Evolutionary conservation across 2,113 vertebrate species (phyloP).

Genomic region (Halcyon malimbica): DNA sequence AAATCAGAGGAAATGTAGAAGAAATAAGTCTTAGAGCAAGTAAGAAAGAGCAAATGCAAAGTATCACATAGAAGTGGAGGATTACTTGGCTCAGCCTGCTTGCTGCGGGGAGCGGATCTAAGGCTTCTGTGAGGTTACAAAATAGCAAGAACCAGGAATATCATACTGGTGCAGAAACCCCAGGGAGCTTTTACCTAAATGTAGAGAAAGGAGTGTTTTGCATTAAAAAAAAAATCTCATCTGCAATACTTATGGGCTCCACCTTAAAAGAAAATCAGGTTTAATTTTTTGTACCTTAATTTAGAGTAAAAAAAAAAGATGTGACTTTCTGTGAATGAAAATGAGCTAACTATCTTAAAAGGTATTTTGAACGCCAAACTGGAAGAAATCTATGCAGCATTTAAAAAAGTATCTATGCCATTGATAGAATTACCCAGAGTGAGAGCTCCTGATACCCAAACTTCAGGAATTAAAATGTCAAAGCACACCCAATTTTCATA

Average conservation of each 20-base stretch:
- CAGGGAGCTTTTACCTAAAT: neutral
- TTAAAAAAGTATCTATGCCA: neutral
- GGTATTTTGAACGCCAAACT: neutral
- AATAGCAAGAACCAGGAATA: neutral
- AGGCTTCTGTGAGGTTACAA: neutral
- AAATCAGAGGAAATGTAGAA: neutral
- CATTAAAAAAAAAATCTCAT: neutral
- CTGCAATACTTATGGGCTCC: neutral
- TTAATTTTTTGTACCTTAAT: neutral
- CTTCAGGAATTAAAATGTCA: neutral
- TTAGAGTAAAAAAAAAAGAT: neutral
- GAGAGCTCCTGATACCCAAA: neutral
- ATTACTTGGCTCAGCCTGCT: neutral
- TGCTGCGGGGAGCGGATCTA: neutral
- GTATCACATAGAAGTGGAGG: neutral
- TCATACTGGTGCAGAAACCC: neutral
- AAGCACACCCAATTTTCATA: neutral
- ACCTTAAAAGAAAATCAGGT: neutral
- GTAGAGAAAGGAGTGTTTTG: neutral
- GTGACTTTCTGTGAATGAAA: neutral
- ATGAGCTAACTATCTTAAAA: neutral
- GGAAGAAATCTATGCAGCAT: neutral
- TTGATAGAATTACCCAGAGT: neutral
- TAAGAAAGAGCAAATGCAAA: neutral
- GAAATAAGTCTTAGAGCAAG: neutral